Conservation (phyloP, 2,797 vertebrate species). For the Enteromius argenteus region DNA sequence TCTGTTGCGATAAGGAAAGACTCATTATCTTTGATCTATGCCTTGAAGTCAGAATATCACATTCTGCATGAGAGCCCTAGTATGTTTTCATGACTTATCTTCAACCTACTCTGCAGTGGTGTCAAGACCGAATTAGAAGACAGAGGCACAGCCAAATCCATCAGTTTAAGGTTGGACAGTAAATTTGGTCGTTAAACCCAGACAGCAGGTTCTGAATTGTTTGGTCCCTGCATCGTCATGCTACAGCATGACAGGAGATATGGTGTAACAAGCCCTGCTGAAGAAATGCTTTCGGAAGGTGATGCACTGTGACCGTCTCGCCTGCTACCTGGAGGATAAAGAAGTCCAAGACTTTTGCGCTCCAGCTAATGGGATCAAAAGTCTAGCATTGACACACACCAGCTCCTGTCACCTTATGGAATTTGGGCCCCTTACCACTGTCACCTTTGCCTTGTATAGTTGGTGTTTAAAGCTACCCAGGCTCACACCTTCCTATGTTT, state of each 20-base stretch:
- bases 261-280: neutral
- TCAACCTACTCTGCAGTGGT: neutral
- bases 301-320: neutral
- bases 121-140: neutral
- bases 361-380: neutral
- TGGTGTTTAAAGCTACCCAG: neutral
- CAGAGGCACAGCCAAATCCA: neutral
- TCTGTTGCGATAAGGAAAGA: constrained; percentile 12
- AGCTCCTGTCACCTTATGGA: neutral
- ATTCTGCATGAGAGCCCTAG: constrained; percentile 3
- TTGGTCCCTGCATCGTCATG: neutral
- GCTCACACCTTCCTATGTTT: neutral
- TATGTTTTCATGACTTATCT: neutral
- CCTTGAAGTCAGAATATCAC: constrained; percentile 16
- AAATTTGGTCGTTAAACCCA: neutral
- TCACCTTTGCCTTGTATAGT: neutral
- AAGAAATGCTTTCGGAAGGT: constrained; percentile 1
- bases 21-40: constrained; percentile 56
- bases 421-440: neutral
- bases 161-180: neutral
- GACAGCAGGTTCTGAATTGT: constrained; percentile 2
- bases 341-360: neutral
- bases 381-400: neutral
- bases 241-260: neutral
- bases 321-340: neutral